Evolutionary conservation across 2,797 vertebrate genomes (phyloP), one percentile per base, ranked within the genome.

Genomic region (Leptatherina wallacei): DNA sequence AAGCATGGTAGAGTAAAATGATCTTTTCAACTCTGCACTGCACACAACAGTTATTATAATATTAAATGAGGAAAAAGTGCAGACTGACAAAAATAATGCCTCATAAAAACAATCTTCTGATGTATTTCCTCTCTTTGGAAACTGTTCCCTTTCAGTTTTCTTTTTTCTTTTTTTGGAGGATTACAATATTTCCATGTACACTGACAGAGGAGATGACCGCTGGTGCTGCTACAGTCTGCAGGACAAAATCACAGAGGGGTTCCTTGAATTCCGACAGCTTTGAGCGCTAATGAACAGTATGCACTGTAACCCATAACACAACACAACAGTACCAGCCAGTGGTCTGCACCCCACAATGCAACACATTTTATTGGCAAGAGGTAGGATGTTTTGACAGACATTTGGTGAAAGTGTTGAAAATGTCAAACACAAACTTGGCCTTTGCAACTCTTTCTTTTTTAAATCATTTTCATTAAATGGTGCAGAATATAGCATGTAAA

Each of bases 201-300:
- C 47, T 78, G 78, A 77, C 77, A 77, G 64, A 78, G 70, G 71
- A 49, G 68, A 70, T 0, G 62, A 77, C 71, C 76, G 71, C 57
- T 51, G 33, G 40, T 52, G 68, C 61, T 32, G 60, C 61, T 55
- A 61, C 59, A 68, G 62, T 49, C 59, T 65, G 68, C 71, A 62
- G 64, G 22, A 64, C n/a, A 27, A 36, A 65, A 30, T 32, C 58
- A 62, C 59, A 58, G 32, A 30, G 77, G 9, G 42, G 32, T 40
- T 14, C 55, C 38, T 71, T 11, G 73, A 79, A 16, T 67, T 38
- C 27, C 36, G 61, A 82, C 61, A 63, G 44, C 47, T 60, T 64
- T 65, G 56, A 47, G 13, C 22, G 9, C 40, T 66, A 68, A 71
- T 69, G 49, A 83, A 76, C 32, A 32, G 33, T 35, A 9, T 35